Conservation (phyloP, 2,797 vertebrate genomes). For the Gallirallus australis region DNA sequence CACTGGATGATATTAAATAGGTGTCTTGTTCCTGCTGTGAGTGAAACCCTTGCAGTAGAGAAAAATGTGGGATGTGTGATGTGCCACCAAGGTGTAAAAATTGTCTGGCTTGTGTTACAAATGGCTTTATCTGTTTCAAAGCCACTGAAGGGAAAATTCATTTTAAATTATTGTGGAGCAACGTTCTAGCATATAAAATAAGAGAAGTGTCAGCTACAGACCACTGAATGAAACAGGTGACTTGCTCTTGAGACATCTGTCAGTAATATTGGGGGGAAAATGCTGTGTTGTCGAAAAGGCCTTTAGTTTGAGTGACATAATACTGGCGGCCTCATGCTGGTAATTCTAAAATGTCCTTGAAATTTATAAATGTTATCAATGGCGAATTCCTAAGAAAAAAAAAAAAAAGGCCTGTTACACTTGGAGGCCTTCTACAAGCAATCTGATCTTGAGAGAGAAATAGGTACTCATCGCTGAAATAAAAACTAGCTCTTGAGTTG, state of each 20-base stretch:
- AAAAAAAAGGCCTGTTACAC: neutral
- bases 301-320: neutral
- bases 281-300: neutral
- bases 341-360: neutral
- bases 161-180: neutral
- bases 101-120: conserved; percentile 26
- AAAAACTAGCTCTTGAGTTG: neutral
- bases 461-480: neutral
- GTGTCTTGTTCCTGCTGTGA: neutral
- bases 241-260: neutral
- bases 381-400: neutral
- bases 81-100: neutral
- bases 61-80: neutral
- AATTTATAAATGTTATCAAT: neutral
- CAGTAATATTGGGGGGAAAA: neutral
- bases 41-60: conserved; percentile 1
- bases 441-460: neutral
- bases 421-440: neutral
- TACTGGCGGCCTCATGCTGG: neutral
- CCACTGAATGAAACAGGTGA: neutral
- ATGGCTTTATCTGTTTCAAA: conserved; percentile 32
- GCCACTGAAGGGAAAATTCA: neutral
- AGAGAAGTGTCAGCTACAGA: neutral
- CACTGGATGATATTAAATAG: neutral
- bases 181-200: neutral